phyloP scores from a whole-genome alignment of 2,888 invertebrate species.

The Acanthoscelides obtectus region DNA sequence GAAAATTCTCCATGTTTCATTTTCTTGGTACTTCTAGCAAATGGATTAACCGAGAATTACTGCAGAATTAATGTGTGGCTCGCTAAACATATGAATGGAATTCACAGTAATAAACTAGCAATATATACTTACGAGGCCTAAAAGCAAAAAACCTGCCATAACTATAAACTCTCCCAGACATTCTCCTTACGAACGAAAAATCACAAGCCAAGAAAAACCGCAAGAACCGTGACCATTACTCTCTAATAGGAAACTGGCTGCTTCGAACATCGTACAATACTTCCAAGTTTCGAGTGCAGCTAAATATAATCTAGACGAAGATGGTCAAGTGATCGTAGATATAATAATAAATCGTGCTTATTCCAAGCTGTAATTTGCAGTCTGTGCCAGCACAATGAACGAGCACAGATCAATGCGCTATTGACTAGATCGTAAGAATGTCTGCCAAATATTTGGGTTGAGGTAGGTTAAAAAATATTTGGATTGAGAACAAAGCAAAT shows the following conservation, averaged over 20 bases:
- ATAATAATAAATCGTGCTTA: background rate
- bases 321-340: background rate
- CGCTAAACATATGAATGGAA: no score
- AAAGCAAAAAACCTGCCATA: background rate
- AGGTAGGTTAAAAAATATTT: background rate
- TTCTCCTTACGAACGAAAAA: no score
- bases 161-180: background rate
- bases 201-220: background rate
- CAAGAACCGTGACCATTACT: background rate
- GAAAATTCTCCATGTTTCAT: no score
- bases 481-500: background rate
- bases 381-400: background rate
- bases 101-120: no score
- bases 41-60: no score
- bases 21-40: no score
- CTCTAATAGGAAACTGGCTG: background rate
- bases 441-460: background rate
- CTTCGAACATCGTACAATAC: background rate
- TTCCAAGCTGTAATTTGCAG: background rate
- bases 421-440: background rate
- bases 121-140: background rate
- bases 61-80: no score
- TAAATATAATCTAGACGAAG: background rate
- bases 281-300: background rate
- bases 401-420: background rate